Percentiles rank a stretch among this genome's conserved stretches.
Conservation (phyloP, 2,888 invertebrate species). For the Noctua comes region DNA sequence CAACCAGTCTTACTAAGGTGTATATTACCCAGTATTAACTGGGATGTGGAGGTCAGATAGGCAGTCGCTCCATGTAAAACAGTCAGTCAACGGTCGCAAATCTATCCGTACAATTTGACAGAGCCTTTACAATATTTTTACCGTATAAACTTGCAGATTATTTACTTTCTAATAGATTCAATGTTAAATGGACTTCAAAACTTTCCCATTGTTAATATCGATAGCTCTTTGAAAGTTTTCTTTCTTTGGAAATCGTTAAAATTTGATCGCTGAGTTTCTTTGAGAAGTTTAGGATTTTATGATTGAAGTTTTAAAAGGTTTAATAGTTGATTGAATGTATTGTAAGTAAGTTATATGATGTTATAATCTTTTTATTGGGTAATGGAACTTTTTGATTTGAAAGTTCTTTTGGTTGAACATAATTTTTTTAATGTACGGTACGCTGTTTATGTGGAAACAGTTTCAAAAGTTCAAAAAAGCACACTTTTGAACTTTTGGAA, state of each 20-base stretch:
- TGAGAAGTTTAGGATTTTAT: slow-evolving; percentile 33
- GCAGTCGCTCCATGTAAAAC: too few species aligned
- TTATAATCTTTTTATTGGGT: neutral
- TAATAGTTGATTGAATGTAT: slow-evolving; percentile 25
- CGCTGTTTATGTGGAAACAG: neutral
- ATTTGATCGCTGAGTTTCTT: slow-evolving; percentile 35
- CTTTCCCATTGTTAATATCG: slow-evolving; percentile 51
- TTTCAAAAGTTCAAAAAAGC: too few species aligned
- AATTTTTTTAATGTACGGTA: too few species aligned
- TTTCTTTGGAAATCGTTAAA: slow-evolving; percentile 45
- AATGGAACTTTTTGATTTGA: neutral
- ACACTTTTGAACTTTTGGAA: too few species aligned
- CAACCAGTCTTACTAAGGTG: too few species aligned
- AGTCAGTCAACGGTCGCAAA: neutral
- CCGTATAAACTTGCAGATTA: slow-evolving; percentile 17
- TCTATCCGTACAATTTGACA: neutral
- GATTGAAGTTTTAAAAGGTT: slow-evolving; percentile 37
- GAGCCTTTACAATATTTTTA: neutral
- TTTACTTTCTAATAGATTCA: slow-evolving; percentile 39
- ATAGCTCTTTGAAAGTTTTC: slow-evolving; percentile 45
- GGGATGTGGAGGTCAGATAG: too few species aligned
- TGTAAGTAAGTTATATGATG: neutral
- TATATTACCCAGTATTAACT: too few species aligned
- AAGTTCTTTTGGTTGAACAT: neutral
- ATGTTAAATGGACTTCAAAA: slow-evolving; percentile 52